Conservation (phyloP, 2,113 vertebrate genomes). For the Lathamus discolor region DNA sequence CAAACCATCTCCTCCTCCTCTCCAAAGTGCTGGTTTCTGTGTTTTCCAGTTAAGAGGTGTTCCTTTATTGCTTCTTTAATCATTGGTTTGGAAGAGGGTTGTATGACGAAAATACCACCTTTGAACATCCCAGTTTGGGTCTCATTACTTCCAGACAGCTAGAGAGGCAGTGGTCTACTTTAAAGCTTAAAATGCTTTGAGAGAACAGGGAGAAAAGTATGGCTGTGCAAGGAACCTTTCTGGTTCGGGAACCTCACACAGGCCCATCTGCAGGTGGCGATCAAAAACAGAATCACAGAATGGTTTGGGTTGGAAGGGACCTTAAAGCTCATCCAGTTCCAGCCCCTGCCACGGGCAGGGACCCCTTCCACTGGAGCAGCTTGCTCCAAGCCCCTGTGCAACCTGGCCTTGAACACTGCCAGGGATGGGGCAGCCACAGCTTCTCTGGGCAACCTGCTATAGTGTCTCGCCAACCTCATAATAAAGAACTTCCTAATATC, state of each 20-base stretch:
- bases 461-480: no score
- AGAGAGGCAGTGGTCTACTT: slow-evolving; percentile 35
- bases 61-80: slow-evolving; percentile 68
- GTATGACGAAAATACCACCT: slow-evolving; percentile 62
- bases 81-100: slow-evolving; percentile 58
- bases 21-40: slow-evolving; percentile 54
- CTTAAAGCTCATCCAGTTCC: background rate
- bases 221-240: slow-evolving; percentile 1
- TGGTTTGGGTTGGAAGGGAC: background rate
- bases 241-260: background rate
- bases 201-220: background rate
- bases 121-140: background rate
- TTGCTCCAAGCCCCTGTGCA: no score
- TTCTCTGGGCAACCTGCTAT: no score
- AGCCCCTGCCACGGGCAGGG: background rate
- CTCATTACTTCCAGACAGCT: slow-evolving; percentile 21
- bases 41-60: slow-evolving; percentile 61
- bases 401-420: no score
- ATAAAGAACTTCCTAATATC: no score
- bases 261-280: background rate
- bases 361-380: no score
- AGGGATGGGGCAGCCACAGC: no score
- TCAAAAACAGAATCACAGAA: background rate
- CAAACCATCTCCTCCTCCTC: slow-evolving; percentile 56
- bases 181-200: slow-evolving; percentile 33